Base-by-base conservation (phyloP, 2,888 invertebrate species). In the Calephelis perditalis region DNA sequence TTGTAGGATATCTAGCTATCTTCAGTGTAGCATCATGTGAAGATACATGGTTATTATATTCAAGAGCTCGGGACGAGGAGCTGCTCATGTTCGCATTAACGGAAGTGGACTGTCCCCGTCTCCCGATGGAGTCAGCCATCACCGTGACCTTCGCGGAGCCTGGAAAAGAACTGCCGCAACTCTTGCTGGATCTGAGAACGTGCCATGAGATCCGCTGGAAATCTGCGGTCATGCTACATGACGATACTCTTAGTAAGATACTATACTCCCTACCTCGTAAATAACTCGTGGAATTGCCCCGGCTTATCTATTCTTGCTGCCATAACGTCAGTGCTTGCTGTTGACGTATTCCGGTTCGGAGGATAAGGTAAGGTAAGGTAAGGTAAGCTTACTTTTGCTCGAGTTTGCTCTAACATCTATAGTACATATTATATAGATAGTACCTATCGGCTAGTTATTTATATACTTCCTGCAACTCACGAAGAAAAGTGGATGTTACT, bases 51-150 rank as follows among this genome's bases (percentile, higher is more conserved):
- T 88, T 91, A 7, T 84, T 96, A 59, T 95, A 93, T 76, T 89
- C 92, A 59, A 81, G 91, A 1, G 92, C 94, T 0, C 91, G 92
- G 71, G 91, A 92, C 63, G 93, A 94, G 70, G 92, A 93, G 62
- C 84, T 96, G 7, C 81, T 96, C 0, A 91, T 95, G 54, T 92
- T 96, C 66, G 95, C 96, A 0, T 90, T 96, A 65, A 96, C 96
- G 58, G 96, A 95, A 74, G 91, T 94, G 0, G 95, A 96, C 73
- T 97, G 97, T 76, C 95, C 96, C 0, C 91, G 97, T 47, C 78
- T 97, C 57, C 95, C 96, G 0, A 71, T 85, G 0, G 81, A 91
- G 43, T 88, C 93, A 15, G 96, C 95, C 0, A 87, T 96, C 44
- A 95, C 95, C 57, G 92, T 92, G 60, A 96, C 96, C 0, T 84